These are phyloP conservation scores for Halictus ligatus DNA, from an alignment of 2,888 invertebrate species.

Conservation along the genomic window DNA sequence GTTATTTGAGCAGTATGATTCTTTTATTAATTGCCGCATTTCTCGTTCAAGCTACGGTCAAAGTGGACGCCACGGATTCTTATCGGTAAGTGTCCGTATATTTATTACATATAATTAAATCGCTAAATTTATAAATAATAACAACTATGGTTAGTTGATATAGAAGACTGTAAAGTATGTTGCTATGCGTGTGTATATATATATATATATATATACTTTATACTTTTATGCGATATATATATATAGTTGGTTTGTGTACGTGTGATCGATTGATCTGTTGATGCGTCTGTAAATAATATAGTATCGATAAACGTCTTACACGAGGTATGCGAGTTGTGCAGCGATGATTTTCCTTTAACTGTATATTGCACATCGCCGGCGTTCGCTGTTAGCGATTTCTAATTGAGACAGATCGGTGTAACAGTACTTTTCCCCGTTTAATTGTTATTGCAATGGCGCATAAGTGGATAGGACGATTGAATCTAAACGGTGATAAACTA, in stretches of 20 bases:
- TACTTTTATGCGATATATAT: no score
- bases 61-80: slow-evolving; percentile 47
- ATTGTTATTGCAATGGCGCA: background rate
- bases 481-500: background rate
- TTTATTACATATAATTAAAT: background rate
- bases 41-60: slow-evolving; percentile 49
- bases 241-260: background rate
- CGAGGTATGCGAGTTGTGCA: background rate
- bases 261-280: background rate
- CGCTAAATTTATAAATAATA: background rate
- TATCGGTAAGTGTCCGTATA: slow-evolving; percentile 36
- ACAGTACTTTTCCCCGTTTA: background rate
- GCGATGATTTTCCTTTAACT: background rate
- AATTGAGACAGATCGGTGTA: background rate
- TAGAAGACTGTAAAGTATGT: background rate
- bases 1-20: slow-evolving; percentile 66
- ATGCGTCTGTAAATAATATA: background rate
- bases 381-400: background rate
- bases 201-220: background rate
- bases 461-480: background rate
- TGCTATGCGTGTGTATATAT: background rate
- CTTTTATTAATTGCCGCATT: slow-evolving; percentile 61
- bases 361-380: background rate
- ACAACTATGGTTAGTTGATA: background rate
- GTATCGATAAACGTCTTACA: background rate